Percentiles rank a stretch among this genome's conserved stretches.
phyloP scores from a whole-genome alignment of 35 echinoderm and acorn worm species.

The Lytechinus pictus region DNA sequence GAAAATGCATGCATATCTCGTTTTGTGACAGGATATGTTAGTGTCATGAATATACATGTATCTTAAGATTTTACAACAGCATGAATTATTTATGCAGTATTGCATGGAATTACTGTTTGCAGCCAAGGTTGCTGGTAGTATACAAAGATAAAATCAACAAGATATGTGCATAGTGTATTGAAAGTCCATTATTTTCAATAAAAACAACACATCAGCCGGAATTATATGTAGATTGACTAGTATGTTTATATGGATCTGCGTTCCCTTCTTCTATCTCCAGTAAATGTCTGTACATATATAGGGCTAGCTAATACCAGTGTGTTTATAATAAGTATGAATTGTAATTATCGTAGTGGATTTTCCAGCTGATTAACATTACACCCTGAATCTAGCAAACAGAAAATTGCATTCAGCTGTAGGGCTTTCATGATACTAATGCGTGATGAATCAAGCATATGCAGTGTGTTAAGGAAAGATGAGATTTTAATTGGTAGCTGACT shows the following conservation, averaged over 20 bases:
- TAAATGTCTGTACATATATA: not conserved
- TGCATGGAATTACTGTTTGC: not conserved
- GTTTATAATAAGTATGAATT: not conserved
- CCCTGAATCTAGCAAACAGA: not conserved
- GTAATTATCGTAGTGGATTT: not conserved
- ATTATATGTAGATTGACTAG: not conserved
- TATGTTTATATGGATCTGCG: not conserved
- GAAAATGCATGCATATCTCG: not conserved
- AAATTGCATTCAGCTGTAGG: not conserved
- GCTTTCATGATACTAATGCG: not conserved
- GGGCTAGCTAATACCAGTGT: not conserved
- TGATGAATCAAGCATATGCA: not conserved
- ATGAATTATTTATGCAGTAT: not conserved
- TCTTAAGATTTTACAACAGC: not conserved
- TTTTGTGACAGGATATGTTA: not conserved
- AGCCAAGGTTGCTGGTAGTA: too few relatives aligned
- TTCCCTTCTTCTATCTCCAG: not conserved
- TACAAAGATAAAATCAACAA: too few relatives aligned
- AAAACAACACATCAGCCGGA: not conserved
- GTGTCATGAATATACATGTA: not conserved
- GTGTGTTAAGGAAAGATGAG: not conserved
- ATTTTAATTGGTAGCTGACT: not conserved
- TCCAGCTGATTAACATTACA: not conserved
- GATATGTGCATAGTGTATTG: not conserved
- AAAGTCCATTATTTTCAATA: not conserved